A percentile compares a stretch with the other conserved stretches of the same genome.
Evolutionary conservation across 1,140 invertebrate species (phyloP).

Genomic region (Bradynema listronoti): DNA sequence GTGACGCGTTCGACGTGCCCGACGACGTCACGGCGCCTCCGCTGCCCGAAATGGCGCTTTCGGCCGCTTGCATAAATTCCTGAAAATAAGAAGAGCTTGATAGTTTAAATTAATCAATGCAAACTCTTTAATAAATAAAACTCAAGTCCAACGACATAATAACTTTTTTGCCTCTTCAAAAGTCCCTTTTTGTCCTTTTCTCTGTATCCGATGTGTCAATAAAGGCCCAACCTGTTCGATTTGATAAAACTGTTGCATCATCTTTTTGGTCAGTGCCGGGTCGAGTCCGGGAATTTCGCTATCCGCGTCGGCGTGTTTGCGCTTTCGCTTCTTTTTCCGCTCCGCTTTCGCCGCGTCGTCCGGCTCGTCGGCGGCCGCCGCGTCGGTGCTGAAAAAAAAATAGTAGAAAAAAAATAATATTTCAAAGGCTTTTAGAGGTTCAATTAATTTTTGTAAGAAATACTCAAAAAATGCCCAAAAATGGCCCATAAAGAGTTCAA

Average conservation of each 20-base stretch:
- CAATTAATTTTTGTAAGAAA: conserved; percentile 15
- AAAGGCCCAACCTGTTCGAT: conserved; percentile 24
- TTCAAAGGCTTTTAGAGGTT: conserved; percentile 17
- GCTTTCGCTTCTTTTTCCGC: conserved; percentile 42
- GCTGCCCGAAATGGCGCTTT: too few species aligned
- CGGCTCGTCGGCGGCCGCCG: conserved; percentile 4
- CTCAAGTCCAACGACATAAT: too few species aligned
- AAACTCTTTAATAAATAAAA: too few species aligned
- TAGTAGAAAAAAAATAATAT: not conserved
- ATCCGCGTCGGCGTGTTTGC: conserved; percentile 16
- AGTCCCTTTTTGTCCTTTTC: too few species aligned
- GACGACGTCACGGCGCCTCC: too few species aligned
- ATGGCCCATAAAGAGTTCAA: conserved; percentile 15
- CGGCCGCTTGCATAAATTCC: conserved; percentile 32
- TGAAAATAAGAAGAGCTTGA: conserved; percentile 3
- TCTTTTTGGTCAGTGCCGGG: conserved; percentile 26
- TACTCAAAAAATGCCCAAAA: not conserved
- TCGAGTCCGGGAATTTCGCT: conserved; percentile 20
- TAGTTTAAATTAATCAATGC: too few species aligned
- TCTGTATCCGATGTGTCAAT: too few species aligned
- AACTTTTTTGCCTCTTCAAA: too few species aligned
- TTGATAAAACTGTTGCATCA: conserved; percentile 35
- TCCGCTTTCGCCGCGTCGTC: conserved; percentile 24
- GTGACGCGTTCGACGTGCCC: too few species aligned
- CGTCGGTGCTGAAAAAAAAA: conserved; percentile 1